These are phyloP conservation scores for Chirona hameri DNA, from an alignment of 2,888 invertebrate species.

Conservation along the genomic window DNA sequence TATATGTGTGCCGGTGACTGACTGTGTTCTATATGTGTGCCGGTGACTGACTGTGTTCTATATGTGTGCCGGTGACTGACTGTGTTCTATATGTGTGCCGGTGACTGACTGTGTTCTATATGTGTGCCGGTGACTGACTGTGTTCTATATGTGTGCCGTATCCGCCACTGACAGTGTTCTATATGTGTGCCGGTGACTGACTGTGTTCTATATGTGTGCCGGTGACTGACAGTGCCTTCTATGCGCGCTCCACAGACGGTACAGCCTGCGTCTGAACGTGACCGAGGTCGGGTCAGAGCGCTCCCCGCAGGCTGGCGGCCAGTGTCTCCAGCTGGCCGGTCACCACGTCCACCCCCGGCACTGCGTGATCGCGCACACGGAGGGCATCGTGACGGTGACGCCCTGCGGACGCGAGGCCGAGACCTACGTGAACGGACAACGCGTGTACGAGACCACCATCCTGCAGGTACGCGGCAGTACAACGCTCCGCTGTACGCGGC, in stretches of 20 bases:
- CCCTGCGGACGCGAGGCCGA: conserved; percentile 90
- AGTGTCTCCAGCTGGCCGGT: conserved; percentile 58
- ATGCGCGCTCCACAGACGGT: not conserved
- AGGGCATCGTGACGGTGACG: conserved; percentile 88
- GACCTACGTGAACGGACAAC: conserved; percentile 89
- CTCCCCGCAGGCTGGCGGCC: conserved; percentile 38
- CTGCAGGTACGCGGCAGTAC: conserved; percentile 54
- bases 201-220: no score
- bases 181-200: no score
- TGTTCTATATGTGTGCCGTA: no score
- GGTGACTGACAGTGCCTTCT: no score
- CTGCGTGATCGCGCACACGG: conserved; percentile 86
- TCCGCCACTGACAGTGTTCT: no score
- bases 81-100: no score
- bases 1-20: no score
- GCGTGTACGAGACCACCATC: conserved; percentile 87
- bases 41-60: no score
- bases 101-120: no score
- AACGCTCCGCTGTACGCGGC: no score
- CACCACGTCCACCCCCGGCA: conserved; percentile 91
- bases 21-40: not conserved
- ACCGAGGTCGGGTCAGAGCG: conserved; percentile 71
- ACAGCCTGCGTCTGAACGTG: conserved; percentile 57
- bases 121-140: not conserved
- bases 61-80: no score